These are phyloP conservation scores for Trichonephila clavata DNA, from an alignment of 1,140 invertebrate species.

Conservation along the genomic window DNA sequence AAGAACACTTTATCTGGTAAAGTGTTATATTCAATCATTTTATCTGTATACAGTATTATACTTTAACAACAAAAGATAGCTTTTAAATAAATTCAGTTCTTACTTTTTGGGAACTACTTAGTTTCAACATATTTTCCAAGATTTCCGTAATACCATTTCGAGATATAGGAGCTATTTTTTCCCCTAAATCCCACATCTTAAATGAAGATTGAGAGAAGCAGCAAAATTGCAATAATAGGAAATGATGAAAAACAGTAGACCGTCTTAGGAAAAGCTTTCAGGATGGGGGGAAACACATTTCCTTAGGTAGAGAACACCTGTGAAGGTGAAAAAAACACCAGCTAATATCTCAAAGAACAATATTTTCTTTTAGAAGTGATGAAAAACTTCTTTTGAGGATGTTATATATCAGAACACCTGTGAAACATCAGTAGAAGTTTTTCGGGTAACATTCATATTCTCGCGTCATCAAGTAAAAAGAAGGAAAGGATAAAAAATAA, in stretches of 20 bases:
- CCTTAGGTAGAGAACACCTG: not conserved
- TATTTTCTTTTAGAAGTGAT: conserved; percentile 30
- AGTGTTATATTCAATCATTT: no score
- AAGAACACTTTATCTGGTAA: no score
- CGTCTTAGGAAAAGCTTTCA: not conserved
- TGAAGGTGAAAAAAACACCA: not conserved
- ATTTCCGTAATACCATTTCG: not conserved
- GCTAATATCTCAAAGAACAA: conserved; percentile 24
- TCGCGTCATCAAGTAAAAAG: not conserved
- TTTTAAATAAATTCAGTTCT: no score
- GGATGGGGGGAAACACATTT: not conserved
- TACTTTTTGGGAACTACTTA: no score
- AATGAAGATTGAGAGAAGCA: conserved; percentile 9
- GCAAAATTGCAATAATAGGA: not conserved
- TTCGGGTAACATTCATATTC: not conserved
- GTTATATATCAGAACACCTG: conserved; percentile 41
- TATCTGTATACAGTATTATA: no score
- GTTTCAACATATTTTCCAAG: no score
- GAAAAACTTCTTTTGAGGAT: conserved; percentile 8
- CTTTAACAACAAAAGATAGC: no score
- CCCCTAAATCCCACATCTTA: not conserved
- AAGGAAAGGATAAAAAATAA: not conserved
- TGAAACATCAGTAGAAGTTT: conserved; percentile 8
- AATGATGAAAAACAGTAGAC: not conserved
- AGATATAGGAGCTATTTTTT: not conserved